phyloP scores from a whole-genome alignment of 2,797 vertebrate genomes.

The Melanogrammus aeglefinus region DNA sequence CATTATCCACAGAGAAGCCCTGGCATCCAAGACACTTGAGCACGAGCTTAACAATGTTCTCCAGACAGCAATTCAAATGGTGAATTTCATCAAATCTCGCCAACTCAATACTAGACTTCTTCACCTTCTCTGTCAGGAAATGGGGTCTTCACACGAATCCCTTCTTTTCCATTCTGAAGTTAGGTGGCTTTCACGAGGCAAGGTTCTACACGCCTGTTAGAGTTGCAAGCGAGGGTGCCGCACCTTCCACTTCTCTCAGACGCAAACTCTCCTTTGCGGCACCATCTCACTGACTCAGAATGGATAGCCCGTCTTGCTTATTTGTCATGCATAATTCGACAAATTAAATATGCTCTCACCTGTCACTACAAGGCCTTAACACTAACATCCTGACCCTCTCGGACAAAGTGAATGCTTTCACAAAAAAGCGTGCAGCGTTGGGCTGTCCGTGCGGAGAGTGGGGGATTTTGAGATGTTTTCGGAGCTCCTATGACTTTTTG shows the following conservation, averaged over 20 bases:
- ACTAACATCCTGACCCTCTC: not conserved
- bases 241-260: conserved; percentile 17
- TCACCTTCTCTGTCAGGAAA: too few species aligned
- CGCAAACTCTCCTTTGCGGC: not conserved
- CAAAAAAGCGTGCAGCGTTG: not conserved
- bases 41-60: too few species aligned
- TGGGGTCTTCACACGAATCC: not conserved
- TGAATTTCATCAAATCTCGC: too few species aligned
- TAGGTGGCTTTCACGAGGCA: conserved; percentile 25
- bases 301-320: conserved; percentile 1
- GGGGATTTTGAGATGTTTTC: not conserved
- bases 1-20: conserved; percentile 8
- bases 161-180: conserved; percentile 22
- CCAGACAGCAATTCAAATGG: too few species aligned
- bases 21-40: conserved; percentile 9
- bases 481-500: not conserved
- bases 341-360: conserved; percentile 10
- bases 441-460: not conserved
- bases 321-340: conserved; percentile 17
- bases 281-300: not conserved
- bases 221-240: not conserved
- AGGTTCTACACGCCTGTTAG: conserved; percentile 11
- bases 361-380: conserved; percentile 1
- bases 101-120: too few species aligned
- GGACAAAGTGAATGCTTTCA: conserved; percentile 11